These are phyloP conservation scores for Castor canadensis DNA, from an alignment of 2,113 vertebrate genomes.

Conservation along the genomic window DNA sequence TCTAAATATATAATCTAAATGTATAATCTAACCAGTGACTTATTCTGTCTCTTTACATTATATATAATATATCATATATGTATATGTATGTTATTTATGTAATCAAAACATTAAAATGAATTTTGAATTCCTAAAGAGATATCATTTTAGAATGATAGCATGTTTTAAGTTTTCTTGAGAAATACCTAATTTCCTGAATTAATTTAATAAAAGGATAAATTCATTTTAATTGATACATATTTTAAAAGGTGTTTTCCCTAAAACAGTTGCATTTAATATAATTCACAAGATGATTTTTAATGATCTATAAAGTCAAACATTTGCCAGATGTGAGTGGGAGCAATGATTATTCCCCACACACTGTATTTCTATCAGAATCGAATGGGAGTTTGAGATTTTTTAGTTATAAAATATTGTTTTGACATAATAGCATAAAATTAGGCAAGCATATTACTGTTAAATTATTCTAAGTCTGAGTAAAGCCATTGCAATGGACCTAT, in stretches of 20 bases:
- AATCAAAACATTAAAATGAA: not conserved
- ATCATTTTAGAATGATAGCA: not conserved
- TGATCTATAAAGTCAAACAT: not conserved
- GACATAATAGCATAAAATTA: not conserved
- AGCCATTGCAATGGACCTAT: not conserved
- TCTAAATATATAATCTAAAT: not conserved
- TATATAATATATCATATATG: not conserved
- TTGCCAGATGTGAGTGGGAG: not conserved
- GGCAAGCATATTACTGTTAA: not conserved
- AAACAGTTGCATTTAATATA: not conserved
- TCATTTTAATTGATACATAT: not conserved
- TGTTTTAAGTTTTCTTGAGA: not conserved
- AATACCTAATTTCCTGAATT: not conserved
- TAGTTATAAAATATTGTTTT: not conserved
- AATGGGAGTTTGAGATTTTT: not conserved
- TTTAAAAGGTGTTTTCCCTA: not conserved
- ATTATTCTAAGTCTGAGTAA: not conserved
- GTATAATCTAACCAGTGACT: not conserved
- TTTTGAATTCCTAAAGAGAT: not conserved
- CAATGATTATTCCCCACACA: not conserved
- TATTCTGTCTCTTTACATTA: not conserved
- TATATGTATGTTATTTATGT: not conserved
- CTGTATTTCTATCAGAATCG: not conserved
- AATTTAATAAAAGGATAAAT: not conserved
- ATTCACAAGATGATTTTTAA: constrained; percentile 16